Conservation (phyloP, 2,797 vertebrate species). For the Todus mexicanus region DNA sequence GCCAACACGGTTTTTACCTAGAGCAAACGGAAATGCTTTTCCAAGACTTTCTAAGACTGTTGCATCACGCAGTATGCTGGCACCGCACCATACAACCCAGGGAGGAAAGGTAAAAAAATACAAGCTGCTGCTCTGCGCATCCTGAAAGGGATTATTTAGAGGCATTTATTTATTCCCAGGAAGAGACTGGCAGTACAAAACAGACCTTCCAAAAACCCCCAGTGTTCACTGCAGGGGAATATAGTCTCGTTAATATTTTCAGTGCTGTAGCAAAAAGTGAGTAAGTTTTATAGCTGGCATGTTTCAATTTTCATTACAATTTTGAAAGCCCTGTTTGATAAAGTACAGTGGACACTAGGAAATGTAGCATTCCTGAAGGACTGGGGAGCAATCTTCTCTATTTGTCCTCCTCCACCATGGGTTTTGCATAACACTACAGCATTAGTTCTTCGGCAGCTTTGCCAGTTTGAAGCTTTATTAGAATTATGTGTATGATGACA, state of each 20-base stretch:
- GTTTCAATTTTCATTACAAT: background rate
- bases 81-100: slow-evolving; percentile 21
- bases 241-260: background rate
- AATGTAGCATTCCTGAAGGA: background rate
- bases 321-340: background rate
- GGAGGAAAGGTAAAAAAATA: slow-evolving; percentile 15
- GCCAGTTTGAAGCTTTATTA: background rate
- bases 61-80: slow-evolving; percentile 34
- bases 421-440: background rate
- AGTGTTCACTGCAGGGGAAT: background rate
- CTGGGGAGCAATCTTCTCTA: background rate
- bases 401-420: background rate
- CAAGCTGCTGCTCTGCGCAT: background rate
- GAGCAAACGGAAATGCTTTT: slow-evolving; percentile 71
- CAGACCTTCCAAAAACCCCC: background rate
- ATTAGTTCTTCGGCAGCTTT: background rate
- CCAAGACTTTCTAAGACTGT: slow-evolving; percentile 71
- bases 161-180: background rate
- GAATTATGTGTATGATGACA: slow-evolving; percentile 13
- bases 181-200: background rate
- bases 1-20: slow-evolving; percentile 66
- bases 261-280: background rate
- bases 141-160: background rate
- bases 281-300: background rate
- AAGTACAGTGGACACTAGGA: background rate